Percentiles rank a stretch among this genome's conserved stretches.
phyloP scores from a whole-genome alignment of 1,140 invertebrate genomes.

The Drosophila gunungcola region DNA sequence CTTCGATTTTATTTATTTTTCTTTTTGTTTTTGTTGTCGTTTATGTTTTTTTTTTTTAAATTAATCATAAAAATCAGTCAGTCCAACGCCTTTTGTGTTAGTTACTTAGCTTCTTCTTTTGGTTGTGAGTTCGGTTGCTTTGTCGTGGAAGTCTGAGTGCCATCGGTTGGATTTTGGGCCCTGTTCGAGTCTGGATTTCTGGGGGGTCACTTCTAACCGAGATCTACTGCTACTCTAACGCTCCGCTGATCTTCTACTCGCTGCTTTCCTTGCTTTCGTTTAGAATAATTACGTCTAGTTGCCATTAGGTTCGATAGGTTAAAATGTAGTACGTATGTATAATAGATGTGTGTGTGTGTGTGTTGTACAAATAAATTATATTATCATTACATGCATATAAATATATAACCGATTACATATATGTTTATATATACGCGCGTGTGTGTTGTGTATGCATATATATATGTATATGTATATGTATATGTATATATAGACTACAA shows the following conservation, averaged over 20 bases:
- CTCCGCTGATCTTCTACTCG: conserved; percentile 21
- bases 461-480: conserved; percentile 39
- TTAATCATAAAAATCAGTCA: conserved; percentile 83
- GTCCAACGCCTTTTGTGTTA: conserved; percentile 64
- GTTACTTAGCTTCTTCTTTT: conserved; percentile 48
- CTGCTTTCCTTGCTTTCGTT: conserved; percentile 26
- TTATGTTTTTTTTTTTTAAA: conserved; percentile 40
- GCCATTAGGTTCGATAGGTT: conserved; percentile 71
- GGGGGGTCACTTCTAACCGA: conserved; percentile 13
- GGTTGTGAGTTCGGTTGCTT: conserved; percentile 38
- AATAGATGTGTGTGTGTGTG: conserved; percentile 60
- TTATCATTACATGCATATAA: conserved; percentile 48
- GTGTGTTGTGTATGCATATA: conserved; percentile 5
- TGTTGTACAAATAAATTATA: conserved; percentile 73
- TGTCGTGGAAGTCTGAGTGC: conserved; percentile 18
- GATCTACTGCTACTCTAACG: conserved; percentile 19
- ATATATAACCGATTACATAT: conserved; percentile 60
- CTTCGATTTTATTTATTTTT: conserved; percentile 13
- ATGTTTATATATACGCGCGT: conserved; percentile 27
- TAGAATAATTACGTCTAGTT: conserved; percentile 66
- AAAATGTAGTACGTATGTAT: conserved; percentile 76
- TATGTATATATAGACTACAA: conserved; percentile 54
- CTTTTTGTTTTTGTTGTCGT: conserved; percentile 4
- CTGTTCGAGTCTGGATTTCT: conserved; percentile 1
- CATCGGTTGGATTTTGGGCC: conserved; percentile 27